These are phyloP conservation scores for Trachelus stipa DNA, from an alignment of 2,888 invertebrate species.

Conservation along the genomic window DNA sequence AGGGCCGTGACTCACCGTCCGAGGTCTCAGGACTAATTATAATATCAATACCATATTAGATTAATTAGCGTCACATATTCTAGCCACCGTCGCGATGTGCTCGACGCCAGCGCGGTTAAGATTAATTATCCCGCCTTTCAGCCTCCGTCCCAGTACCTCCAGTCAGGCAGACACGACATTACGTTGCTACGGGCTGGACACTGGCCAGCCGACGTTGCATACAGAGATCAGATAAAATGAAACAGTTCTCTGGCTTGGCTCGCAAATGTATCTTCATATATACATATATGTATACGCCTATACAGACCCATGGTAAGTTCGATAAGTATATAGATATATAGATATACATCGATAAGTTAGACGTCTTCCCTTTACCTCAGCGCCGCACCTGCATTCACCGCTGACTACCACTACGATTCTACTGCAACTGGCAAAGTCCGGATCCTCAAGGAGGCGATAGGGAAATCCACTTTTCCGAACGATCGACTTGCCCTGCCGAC, in stretches of 20 bases:
- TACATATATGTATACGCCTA: too few species aligned
- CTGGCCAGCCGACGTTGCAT: constrained; percentile 28
- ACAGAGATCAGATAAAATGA: constrained; percentile 30
- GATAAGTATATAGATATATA: too few species aligned
- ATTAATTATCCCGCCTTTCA: constrained; percentile 43
- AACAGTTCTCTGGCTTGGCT: constrained; percentile 18
- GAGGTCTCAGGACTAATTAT: constrained; percentile 40
- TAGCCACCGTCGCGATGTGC: constrained; percentile 25
- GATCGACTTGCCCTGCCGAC: not conserved
- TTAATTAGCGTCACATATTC: constrained; percentile 50
- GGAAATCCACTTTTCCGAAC: not conserved
- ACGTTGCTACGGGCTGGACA: constrained; percentile 30
- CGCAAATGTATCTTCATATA: not conserved
- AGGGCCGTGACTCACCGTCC: constrained; percentile 2
- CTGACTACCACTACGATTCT: not conserved
- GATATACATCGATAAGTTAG: not conserved
- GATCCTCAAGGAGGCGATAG: not conserved
- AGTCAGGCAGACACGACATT: constrained; percentile 35
- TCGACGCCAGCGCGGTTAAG: constrained; percentile 31
- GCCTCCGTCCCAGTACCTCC: constrained; percentile 21
- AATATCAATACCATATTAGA: constrained; percentile 49
- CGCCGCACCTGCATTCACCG: not conserved
- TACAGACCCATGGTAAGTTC: not conserved
- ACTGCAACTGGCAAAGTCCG: not conserved
- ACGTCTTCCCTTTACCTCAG: not conserved